Evolutionary conservation across 64 coral and sea anemone genomes (phyloP).

Genomic region (Actinia equina): DNA sequence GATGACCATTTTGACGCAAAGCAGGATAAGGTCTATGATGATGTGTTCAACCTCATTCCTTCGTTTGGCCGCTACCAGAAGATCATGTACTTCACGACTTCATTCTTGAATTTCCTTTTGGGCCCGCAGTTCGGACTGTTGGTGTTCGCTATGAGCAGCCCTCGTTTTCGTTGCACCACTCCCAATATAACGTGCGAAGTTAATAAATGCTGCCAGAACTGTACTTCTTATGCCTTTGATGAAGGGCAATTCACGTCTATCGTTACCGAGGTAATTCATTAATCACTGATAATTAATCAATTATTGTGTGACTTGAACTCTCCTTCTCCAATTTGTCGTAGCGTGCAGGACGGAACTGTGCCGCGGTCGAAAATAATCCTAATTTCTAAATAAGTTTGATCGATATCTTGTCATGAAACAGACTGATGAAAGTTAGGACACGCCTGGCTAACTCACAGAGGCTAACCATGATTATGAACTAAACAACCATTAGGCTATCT

Average conservation of each 20-base stretch:
- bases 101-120: constrained; percentile 12
- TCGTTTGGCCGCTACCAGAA: constrained; percentile 25
- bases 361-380: too few relatives aligned
- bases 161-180: constrained; percentile 58
- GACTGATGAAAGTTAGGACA: too few relatives aligned
- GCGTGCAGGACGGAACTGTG: too few relatives aligned
- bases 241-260: constrained; percentile 55
- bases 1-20: background rate
- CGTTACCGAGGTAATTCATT: constrained; percentile 56
- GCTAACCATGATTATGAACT: too few relatives aligned
- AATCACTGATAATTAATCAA: background rate
- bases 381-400: too few relatives aligned
- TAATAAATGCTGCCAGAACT: constrained; percentile 60
- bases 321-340: too few relatives aligned
- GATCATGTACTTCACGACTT: background rate
- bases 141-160: constrained; percentile 34
- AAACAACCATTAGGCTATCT: too few relatives aligned
- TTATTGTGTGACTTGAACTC: too few relatives aligned
- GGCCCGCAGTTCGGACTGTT: constrained; percentile 24
- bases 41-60: constrained; percentile 11
- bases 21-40: background rate
- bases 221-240: constrained; percentile 45
- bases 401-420: too few relatives aligned
- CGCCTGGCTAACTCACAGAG: too few relatives aligned
- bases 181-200: constrained; percentile 13